These are phyloP conservation scores for Catamblyrhynchus diadema DNA, from an alignment of 2,797 vertebrate species.

Conservation along the genomic window DNA sequence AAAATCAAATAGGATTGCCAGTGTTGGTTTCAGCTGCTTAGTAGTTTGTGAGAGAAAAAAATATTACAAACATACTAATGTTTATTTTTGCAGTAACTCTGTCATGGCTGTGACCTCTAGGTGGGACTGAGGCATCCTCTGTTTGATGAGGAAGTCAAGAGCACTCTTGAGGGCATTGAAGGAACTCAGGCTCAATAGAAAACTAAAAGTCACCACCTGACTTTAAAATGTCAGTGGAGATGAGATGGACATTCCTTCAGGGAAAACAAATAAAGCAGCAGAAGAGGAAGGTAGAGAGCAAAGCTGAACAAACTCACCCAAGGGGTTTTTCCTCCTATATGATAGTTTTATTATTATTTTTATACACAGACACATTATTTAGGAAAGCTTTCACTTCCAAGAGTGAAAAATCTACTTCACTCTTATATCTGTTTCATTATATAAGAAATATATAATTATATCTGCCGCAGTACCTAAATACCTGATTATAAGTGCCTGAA, in stretches of 20 bases:
- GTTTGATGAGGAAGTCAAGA: background rate
- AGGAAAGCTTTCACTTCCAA: background rate
- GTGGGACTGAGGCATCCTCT: background rate
- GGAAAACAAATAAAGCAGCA: background rate
- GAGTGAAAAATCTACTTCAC: background rate
- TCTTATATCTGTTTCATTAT: background rate
- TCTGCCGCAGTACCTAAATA: background rate
- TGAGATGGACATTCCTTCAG: background rate
- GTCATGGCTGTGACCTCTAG: background rate
- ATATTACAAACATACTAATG: background rate
- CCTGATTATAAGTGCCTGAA: background rate
- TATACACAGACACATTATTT: background rate
- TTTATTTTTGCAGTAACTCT: background rate
- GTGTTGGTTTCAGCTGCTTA: background rate
- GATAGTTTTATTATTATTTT: background rate
- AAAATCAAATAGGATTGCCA: background rate
- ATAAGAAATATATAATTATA: background rate
- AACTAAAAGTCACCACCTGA: constrained; percentile 54
- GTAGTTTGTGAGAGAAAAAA: background rate
- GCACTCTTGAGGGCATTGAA: background rate
- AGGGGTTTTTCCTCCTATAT: background rate
- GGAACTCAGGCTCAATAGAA: background rate
- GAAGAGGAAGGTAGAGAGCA: background rate
- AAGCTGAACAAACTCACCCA: background rate
- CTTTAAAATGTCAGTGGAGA: constrained; percentile 44